phyloP scores from a whole-genome alignment of 1,140 invertebrate species.

The Drosophila carrolli region DNA sequence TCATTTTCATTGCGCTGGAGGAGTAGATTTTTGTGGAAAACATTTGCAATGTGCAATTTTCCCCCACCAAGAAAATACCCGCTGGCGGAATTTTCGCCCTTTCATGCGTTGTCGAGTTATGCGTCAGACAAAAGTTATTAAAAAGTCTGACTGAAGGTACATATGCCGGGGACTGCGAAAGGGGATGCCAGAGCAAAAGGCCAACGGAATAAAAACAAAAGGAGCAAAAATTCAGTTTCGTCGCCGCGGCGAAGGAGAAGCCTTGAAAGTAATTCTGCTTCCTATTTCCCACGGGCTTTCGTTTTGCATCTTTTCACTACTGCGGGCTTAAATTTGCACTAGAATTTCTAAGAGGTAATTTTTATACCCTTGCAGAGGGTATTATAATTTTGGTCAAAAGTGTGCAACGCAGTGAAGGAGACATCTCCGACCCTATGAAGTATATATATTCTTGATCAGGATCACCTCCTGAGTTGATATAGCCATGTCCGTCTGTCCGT shows the following conservation, averaged over 20 bases:
- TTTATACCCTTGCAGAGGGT: too few species aligned
- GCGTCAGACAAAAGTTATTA: constrained; percentile 70
- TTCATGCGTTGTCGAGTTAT: constrained; percentile 40
- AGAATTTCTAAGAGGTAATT: not conserved
- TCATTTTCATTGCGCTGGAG: constrained; percentile 9
- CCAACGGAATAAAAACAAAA: constrained; percentile 11
- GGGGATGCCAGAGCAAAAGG: constrained; percentile 1
- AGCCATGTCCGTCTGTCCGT: too few species aligned
- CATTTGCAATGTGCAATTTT: constrained; percentile 46
- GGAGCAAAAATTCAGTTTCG: constrained; percentile 20
- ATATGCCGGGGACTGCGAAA: not conserved
- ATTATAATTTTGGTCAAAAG: too few species aligned
- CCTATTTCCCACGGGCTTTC: constrained; percentile 36
- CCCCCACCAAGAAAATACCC: constrained; percentile 1
- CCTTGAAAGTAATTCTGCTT: constrained; percentile 29
- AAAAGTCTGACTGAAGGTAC: constrained; percentile 62
- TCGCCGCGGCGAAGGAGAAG: not conserved
- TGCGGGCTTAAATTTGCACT: not conserved
- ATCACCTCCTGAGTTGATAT: too few species aligned
- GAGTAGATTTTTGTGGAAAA: not conserved
- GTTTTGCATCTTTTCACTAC: not conserved
- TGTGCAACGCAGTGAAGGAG: too few species aligned
- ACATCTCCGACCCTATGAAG: too few species aligned
- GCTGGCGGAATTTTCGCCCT: constrained; percentile 19
- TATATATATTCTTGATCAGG: too few species aligned